Conservation (phyloP, 2,888 invertebrate genomes). For the Euplexia lucipara region DNA sequence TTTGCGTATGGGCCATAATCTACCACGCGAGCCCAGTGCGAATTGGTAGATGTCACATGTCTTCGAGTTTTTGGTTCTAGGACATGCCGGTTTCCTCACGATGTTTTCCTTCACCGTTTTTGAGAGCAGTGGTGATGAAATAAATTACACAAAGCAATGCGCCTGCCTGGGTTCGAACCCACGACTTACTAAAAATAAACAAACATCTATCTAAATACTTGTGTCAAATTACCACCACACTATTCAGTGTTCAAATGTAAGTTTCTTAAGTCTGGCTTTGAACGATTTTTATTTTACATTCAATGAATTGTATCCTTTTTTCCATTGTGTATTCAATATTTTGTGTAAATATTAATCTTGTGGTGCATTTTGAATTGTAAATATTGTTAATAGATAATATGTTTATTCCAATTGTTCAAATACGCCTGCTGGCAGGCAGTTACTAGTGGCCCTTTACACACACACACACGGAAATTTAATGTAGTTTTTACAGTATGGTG, state of each 20-base stretch:
- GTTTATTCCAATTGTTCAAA: constrained; percentile 47
- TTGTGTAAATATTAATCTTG: constrained; percentile 39
- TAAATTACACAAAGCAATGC: no score
- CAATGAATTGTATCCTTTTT: constrained; percentile 17
- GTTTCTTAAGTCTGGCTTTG: not conserved
- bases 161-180: no score
- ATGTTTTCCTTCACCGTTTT: no score
- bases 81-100: no score
- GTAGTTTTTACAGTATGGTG: constrained; percentile 8
- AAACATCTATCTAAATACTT: not conserved
- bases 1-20: no score
- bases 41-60: no score
- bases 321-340: constrained; percentile 19
- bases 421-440: constrained; percentile 63
- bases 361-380: constrained; percentile 60
- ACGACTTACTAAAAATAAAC: constrained; percentile 6
- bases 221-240: no score
- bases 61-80: no score
- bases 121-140: no score
- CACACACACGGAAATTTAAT: constrained; percentile 11
- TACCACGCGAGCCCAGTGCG: no score
- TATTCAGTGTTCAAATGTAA: constrained; percentile 1
- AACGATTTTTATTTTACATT: constrained; percentile 10
- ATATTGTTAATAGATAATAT: constrained; percentile 45
- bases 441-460: constrained; percentile 12